These are phyloP conservation scores for Sceloporus undulatus DNA, from an alignment of 2,113 vertebrate genomes.

Conservation along the genomic window DNA sequence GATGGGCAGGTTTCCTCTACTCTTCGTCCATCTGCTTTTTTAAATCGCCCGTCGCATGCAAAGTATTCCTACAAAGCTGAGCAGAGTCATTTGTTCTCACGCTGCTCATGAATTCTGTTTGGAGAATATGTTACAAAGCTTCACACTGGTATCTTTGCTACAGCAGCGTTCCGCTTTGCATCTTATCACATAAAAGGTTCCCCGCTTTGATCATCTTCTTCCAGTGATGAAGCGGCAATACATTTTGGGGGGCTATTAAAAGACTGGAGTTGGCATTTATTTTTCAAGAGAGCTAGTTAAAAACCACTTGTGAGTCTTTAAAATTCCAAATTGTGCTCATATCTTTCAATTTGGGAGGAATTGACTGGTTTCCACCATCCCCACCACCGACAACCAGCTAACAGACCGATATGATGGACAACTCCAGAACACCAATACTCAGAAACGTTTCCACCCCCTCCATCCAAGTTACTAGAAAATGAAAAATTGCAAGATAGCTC, in stretches of 20 bases:
- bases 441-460: conserved; percentile 65
- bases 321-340: not conserved
- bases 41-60: too few species aligned
- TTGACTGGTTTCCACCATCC: not conserved
- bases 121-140: conserved; percentile 45
- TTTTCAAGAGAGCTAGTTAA: not conserved
- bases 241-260: not conserved
- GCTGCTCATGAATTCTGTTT: conserved; percentile 57
- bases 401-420: conserved; percentile 42
- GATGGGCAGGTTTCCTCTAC: too few species aligned
- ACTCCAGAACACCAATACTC: conserved; percentile 62
- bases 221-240: not conserved
- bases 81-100: conserved; percentile 36
- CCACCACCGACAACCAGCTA: conserved; percentile 38
- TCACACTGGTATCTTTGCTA: conserved; percentile 60
- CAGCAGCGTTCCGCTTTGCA: conserved; percentile 53
- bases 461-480: conserved; percentile 70
- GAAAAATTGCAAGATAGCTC: conserved; percentile 52
- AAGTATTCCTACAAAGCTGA: not conserved
- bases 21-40: too few species aligned
- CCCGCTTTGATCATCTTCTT: conserved; percentile 38
- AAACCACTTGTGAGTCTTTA: not conserved
- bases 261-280: too few species aligned
- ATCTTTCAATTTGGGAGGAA: conserved; percentile 20
- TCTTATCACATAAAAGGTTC: conserved; percentile 41